These are phyloP conservation scores for Rhagoletis pomonella DNA, from an alignment of 1,140 invertebrate genomes.

Conservation along the genomic window DNA sequence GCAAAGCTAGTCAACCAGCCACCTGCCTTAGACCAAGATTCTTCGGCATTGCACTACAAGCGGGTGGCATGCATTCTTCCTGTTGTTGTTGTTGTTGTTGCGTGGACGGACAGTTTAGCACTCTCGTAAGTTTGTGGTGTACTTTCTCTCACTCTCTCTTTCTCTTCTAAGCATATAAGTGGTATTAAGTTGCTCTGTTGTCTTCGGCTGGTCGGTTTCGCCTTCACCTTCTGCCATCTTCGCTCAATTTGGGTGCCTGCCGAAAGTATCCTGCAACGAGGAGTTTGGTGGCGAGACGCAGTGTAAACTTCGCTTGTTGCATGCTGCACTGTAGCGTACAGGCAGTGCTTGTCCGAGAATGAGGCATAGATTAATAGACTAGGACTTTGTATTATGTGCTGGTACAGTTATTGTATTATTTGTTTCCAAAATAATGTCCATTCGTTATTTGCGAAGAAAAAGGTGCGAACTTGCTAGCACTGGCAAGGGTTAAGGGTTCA, in stretches of 20 bases:
- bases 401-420: neutral
- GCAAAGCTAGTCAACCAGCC: neutral
- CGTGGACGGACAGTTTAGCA: constrained; percentile 37
- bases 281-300: neutral
- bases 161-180: neutral
- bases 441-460: too few species aligned
- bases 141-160: neutral
- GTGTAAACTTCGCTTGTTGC: neutral
- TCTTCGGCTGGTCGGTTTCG: neutral
- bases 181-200: neutral
- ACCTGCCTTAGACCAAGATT: neutral
- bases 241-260: neutral
- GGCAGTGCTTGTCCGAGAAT: neutral
- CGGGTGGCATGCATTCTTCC: neutral
- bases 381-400: neutral
- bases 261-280: constrained; percentile 12
- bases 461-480: too few species aligned
- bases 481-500: too few species aligned
- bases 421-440: too few species aligned
- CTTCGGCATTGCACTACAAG: neutral
- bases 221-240: neutral
- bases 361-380: neutral
- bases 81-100: neutral
- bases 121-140: constrained; percentile 70
- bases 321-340: neutral